Conservation (phyloP, 2,888 invertebrate species). For the Selenia dentaria region DNA sequence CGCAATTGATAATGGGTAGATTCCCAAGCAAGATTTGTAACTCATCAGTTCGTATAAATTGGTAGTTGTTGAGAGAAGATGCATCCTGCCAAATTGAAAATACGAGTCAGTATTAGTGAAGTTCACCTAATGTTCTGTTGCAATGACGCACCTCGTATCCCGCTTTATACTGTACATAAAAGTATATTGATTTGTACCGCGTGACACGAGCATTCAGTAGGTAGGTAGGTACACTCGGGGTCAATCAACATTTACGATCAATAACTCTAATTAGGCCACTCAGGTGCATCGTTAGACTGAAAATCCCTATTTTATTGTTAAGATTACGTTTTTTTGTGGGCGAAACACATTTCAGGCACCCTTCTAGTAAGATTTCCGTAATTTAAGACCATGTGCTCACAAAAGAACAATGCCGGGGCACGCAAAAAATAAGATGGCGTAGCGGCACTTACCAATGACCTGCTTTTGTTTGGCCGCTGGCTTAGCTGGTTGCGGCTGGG, state of each 20-base stretch:
- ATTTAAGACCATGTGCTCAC: slow-evolving; percentile 68
- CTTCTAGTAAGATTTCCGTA: slow-evolving; percentile 33
- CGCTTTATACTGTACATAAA: slow-evolving; percentile 2
- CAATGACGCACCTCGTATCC: slow-evolving; percentile 37
- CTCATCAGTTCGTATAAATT: too few species aligned
- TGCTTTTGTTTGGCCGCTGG: slow-evolving; percentile 91
- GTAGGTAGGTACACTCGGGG: slow-evolving; percentile 43
- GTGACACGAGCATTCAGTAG: slow-evolving; percentile 34
- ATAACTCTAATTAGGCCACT: slow-evolving; percentile 42
- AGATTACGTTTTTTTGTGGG: too few species aligned
- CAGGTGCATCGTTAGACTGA: not conserved
- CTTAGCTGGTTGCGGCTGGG: slow-evolving; percentile 84
- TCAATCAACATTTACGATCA: slow-evolving; percentile 56
- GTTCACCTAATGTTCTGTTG: too few species aligned
- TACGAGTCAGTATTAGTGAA: too few species aligned
- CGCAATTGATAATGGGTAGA: too few species aligned
- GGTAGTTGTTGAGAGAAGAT: too few species aligned
- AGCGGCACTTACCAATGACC: slow-evolving; percentile 91
- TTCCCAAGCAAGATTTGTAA: too few species aligned
- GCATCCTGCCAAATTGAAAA: too few species aligned
- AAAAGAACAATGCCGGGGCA: slow-evolving; percentile 61
- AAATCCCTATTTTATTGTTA: too few species aligned
- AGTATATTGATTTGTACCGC: slow-evolving; percentile 50
- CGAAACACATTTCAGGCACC: slow-evolving; percentile 10
- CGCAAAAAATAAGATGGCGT: slow-evolving; percentile 77